These are phyloP conservation scores for Drosophila kikkawai DNA, from an alignment of 1,140 invertebrate species.

Conservation along the genomic window DNA sequence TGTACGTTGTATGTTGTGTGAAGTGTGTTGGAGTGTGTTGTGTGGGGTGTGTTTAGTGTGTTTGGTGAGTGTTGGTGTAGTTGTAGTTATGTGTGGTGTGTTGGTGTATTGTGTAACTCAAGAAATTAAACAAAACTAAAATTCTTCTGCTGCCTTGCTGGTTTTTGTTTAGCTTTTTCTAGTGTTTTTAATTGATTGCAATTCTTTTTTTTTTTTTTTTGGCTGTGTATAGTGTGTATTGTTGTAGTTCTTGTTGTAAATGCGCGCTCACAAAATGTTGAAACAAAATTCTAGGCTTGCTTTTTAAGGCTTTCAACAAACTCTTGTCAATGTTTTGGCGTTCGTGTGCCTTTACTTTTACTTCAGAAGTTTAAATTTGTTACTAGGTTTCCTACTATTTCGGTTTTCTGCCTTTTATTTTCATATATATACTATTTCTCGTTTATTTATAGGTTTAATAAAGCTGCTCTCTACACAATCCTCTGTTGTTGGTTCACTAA, in stretches of 20 bases:
- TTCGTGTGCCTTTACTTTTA: constrained; percentile 38
- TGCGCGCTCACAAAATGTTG: constrained; percentile 66
- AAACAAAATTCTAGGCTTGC: constrained; percentile 53
- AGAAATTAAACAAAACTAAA: constrained; percentile 54
- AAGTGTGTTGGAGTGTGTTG: constrained; percentile 6
- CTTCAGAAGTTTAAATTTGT: constrained; percentile 68
- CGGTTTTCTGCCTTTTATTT: constrained; percentile 17
- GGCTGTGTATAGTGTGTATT: constrained; percentile 12
- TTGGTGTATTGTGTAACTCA: constrained; percentile 43
- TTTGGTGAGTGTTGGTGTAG: constrained; percentile 18
- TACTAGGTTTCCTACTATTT: constrained; percentile 60
- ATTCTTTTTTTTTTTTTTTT: constrained; percentile 19
- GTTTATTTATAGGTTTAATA: constrained; percentile 48
- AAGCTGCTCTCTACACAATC: constrained; percentile 65
- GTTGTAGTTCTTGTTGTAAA: constrained; percentile 55
- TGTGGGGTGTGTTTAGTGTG: constrained; percentile 5
- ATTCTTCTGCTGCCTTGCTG: constrained; percentile 12
- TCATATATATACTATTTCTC: constrained; percentile 14
- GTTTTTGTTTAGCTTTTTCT: constrained; percentile 6
- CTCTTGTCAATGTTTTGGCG: constrained; percentile 20
- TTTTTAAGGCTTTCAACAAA: constrained; percentile 39
- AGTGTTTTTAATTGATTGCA: constrained; percentile 34
- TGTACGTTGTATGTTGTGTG: constrained; percentile 69
- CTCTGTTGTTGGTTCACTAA: constrained; percentile 55
- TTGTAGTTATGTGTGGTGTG: constrained; percentile 26